Base-by-base conservation (phyloP, 2,797 vertebrate genomes). In the Pelobates cultripes region DNA sequence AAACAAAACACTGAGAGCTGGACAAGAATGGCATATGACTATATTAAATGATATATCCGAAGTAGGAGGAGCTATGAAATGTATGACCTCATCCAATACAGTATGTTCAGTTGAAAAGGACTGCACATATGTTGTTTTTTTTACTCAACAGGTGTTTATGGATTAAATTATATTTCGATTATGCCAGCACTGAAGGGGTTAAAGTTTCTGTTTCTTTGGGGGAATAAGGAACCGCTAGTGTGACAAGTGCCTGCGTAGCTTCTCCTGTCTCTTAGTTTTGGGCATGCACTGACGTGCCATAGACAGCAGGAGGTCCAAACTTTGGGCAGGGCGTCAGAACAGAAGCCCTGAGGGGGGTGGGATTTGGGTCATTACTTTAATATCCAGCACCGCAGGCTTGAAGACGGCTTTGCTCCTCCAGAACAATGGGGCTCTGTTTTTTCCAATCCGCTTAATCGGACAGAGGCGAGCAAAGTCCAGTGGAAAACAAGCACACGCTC, bases 331-430 rank as follows among this genome's bases (percentile, higher is more conserved):
- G 70, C 61, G 82, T 53, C 78, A 79, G 73, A 84, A 84, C 82
- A 79, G 82, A 79, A 84, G 67, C 82, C 61, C 82, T 72, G 77
- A 80, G 82, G 82, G 82, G 73, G 69, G 82, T 84, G 73, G 82
- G 82, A 84, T 84, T 84, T 79, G 77, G 77, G 73, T 80, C 82
- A 84, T 79, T 79, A 84, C 77, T 84, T 84, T 84, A 84, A 84
- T 84, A 84, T 79, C 70, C 68, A 79, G 77, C 82, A 84, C 82
- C 82, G 68, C 82, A 84, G 82, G 82, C 77, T 67, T 84, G 82
- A 84, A 84, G 73, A 84, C 82, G 77, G 82, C 82, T 84, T 84
- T 79, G 82, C 82, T 80, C 82, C 77, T 84, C 82, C 67, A 76
- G 80, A 84, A 84, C 82, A 84, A 84, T 76, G 73, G 45, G 82